These are phyloP conservation scores for Glossosoma conforme DNA, from an alignment of 1,140 invertebrate species.

Conservation along the genomic window DNA sequence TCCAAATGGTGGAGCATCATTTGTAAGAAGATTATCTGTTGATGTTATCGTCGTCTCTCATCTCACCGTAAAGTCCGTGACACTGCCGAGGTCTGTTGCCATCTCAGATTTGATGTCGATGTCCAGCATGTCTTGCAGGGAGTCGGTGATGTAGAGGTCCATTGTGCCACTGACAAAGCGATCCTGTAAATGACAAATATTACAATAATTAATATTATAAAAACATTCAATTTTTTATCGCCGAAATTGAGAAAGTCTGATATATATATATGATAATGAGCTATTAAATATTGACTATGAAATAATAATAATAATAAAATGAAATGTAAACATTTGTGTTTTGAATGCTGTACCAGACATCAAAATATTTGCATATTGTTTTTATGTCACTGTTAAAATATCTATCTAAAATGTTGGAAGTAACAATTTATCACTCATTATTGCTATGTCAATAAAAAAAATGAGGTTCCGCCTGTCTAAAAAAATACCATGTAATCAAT, in stretches of 20 bases:
- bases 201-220: background rate
- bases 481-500: no score
- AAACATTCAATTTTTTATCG: background rate
- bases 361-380: no score
- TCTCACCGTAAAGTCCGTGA: slow-evolving; percentile 55
- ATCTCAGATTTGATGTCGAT: slow-evolving; percentile 79
- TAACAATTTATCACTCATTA: no score
- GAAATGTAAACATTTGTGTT: no score
- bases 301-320: background rate
- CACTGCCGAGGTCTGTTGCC: slow-evolving; percentile 66
- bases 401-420: no score
- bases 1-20: no score
- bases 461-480: no score
- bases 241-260: background rate
- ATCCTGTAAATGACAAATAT: slow-evolving; percentile 40
- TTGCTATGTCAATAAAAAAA: no score
- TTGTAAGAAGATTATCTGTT: no score
- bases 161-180: slow-evolving; percentile 48
- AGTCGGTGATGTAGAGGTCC: slow-evolving; percentile 59
- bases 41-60: no score
- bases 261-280: background rate
- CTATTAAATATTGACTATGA: background rate
- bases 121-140: slow-evolving; percentile 72
- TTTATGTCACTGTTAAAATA: no score
- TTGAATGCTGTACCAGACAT: no score